Conservation (phyloP, 2,888 invertebrate species). For the Caenorhabditis angaria region DNA sequence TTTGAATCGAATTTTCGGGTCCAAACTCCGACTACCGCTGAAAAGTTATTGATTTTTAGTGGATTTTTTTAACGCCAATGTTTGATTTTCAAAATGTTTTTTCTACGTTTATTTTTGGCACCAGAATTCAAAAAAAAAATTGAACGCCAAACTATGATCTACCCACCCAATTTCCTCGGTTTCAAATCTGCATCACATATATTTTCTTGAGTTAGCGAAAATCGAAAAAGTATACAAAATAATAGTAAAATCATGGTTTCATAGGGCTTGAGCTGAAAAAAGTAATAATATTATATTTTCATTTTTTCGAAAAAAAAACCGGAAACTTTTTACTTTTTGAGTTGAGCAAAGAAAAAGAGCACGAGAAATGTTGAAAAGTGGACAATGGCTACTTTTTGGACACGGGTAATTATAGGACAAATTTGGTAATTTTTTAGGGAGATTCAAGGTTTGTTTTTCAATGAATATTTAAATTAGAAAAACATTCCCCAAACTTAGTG, state of each 20-base stretch:
- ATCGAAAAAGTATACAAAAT: not conserved
- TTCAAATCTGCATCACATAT: conserved; percentile 26
- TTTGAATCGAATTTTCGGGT: conserved; percentile 30
- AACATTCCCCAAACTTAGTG: too few species aligned
- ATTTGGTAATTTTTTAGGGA: too few species aligned
- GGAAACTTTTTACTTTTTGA: conserved; percentile 13
- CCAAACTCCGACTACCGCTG: conserved; percentile 43
- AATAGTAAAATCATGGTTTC: conserved; percentile 17
- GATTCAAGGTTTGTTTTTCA: too few species aligned
- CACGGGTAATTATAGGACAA: too few species aligned
- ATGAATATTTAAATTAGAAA: too few species aligned
- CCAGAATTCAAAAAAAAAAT: not conserved
- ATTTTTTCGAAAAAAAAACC: too few species aligned
- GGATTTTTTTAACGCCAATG: not conserved
- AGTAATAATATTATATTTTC: not conserved
- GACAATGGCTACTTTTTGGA: too few species aligned
- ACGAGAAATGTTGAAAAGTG: not conserved
- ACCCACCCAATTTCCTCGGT: conserved; percentile 35
- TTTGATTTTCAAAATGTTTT: not conserved
- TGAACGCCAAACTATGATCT: not conserved
- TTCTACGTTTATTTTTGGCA: not conserved
- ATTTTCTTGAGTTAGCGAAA: not conserved
- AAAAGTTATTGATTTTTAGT: conserved; percentile 6
- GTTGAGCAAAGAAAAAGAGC: conserved; percentile 6
- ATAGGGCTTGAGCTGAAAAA: conserved; percentile 22